Conservation (phyloP, 2,113 vertebrate genomes). For the Syngnathus scovelli region DNA sequence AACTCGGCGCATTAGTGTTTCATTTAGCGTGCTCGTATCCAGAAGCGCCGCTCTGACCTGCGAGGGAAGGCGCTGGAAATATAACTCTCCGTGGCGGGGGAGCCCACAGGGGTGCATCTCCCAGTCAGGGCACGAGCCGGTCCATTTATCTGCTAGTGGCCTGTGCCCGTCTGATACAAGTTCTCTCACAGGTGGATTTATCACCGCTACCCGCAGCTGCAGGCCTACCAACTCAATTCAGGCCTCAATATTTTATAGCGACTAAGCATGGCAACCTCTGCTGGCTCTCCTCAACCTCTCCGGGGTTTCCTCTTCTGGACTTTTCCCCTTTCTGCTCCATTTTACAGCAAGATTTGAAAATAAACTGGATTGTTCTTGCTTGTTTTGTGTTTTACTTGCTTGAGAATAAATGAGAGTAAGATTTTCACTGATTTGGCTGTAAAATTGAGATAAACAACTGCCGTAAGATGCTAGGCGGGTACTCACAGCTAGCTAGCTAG, state of each 20-base stretch:
- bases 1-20: slow-evolving; percentile 74
- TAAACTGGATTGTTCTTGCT: neutral
- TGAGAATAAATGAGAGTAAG: neutral
- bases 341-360: slow-evolving; percentile 36
- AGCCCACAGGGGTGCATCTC: slow-evolving; percentile 67
- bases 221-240: slow-evolving; percentile 56
- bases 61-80: slow-evolving; percentile 68
- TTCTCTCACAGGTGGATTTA: slow-evolving; percentile 75
- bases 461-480: too few species aligned
- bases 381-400: neutral
- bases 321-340: slow-evolving; percentile 32
- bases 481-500: too few species aligned
- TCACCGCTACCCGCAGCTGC: slow-evolving; percentile 66
- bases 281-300: slow-evolving; percentile 59
- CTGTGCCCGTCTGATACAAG: slow-evolving; percentile 72
- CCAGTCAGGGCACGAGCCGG: slow-evolving; percentile 57
- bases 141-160: slow-evolving; percentile 76
- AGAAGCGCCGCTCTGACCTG: slow-evolving; percentile 66
- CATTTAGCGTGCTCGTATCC: slow-evolving; percentile 71
- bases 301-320: slow-evolving; percentile 39
- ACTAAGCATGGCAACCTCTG: slow-evolving; percentile 55
- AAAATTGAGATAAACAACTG: too few species aligned
- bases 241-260: slow-evolving; percentile 56
- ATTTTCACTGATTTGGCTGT: neutral
- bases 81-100: slow-evolving; percentile 66